These are phyloP conservation scores for Semibalanus balanoides DNA, from an alignment of 1,140 invertebrate genomes.

Conservation along the genomic window DNA sequence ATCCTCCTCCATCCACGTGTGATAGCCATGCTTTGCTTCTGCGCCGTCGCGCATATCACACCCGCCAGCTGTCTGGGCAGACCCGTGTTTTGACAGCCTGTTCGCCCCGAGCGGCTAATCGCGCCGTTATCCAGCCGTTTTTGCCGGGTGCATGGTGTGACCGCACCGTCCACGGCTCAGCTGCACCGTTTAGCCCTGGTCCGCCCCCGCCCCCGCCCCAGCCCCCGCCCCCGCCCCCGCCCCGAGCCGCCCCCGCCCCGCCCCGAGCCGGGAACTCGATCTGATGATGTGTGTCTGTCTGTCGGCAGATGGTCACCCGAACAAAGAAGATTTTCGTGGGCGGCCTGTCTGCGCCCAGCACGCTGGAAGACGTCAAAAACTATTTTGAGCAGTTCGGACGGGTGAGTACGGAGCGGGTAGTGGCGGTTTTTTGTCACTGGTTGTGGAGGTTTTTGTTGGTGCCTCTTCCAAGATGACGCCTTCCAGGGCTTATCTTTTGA, in stretches of 20 bases:
- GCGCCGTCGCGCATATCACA: too few species aligned
- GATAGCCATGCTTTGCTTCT: too few species aligned
- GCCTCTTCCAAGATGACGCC: neutral
- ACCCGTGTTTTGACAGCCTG: neutral
- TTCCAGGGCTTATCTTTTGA: slow-evolving; percentile 7
- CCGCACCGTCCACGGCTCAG: too few species aligned
- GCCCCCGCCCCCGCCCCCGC: too few species aligned
- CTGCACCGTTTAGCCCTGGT: too few species aligned
- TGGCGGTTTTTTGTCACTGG: slow-evolving; percentile 7
- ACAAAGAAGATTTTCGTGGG: slow-evolving; percentile 99
- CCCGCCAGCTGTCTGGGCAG: too few species aligned
- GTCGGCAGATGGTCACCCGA: slow-evolving; percentile 90
- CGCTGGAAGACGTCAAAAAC: slow-evolving; percentile 98
- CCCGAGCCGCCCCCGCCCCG: too few species aligned
- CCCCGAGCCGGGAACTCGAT: too few species aligned
- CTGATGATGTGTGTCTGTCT: neutral
- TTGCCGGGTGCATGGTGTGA: neutral
- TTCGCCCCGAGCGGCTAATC: neutral
- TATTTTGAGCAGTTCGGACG: slow-evolving; percentile 99
- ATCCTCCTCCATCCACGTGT: too few species aligned
- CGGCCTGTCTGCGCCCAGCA: slow-evolving; percentile 95
- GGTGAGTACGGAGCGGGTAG: slow-evolving; percentile 52
- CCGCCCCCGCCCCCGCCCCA: too few species aligned
- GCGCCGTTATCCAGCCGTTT: neutral
- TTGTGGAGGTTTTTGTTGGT: slow-evolving; percentile 3